A percentile compares a stretch with the other conserved stretches of the same genome.
Conservation (phyloP, 2,113 vertebrate genomes). For the Parotia lawesii region DNA sequence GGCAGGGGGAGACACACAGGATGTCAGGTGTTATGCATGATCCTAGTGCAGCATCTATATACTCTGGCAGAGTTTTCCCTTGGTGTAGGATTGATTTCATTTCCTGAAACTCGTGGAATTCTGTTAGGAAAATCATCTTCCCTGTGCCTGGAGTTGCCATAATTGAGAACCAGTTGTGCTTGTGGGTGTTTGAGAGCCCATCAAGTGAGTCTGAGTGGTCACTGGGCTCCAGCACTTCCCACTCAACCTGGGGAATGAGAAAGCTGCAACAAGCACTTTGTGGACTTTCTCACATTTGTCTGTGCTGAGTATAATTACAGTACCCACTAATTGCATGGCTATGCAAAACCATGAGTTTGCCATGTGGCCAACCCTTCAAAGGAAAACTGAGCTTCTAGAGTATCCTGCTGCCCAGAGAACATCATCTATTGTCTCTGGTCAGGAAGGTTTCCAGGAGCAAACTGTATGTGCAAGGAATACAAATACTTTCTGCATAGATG, state of each 20-base stretch:
- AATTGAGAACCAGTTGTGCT: neutral
- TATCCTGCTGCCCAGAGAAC: neutral
- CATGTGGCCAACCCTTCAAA: neutral
- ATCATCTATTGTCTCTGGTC: neutral
- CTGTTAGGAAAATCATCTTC: neutral
- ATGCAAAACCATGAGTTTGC: neutral
- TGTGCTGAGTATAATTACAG: neutral
- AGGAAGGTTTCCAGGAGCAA: neutral
- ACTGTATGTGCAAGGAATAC: neutral
- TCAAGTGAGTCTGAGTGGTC: neutral
- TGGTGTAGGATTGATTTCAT: neutral
- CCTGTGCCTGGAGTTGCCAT: neutral
- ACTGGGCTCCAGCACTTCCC: neutral
- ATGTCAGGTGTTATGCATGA: neutral
- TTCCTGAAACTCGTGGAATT: neutral
- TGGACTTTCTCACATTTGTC: neutral
- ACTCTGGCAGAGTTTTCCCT: neutral
- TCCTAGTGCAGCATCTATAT: neutral
- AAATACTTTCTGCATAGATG: neutral
- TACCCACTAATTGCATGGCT: neutral
- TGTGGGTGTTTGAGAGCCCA: neutral
- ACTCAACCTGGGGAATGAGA: neutral
- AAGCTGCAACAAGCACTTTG: neutral
- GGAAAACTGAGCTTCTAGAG: neutral
- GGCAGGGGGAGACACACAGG: neutral